A percentile compares a stretch with the other conserved stretches of the same genome.
phyloP scores from a whole-genome alignment of 30 jellyfish, hydroid and myxozoan genomes.

The Haliclystus octoradiatus region DNA sequence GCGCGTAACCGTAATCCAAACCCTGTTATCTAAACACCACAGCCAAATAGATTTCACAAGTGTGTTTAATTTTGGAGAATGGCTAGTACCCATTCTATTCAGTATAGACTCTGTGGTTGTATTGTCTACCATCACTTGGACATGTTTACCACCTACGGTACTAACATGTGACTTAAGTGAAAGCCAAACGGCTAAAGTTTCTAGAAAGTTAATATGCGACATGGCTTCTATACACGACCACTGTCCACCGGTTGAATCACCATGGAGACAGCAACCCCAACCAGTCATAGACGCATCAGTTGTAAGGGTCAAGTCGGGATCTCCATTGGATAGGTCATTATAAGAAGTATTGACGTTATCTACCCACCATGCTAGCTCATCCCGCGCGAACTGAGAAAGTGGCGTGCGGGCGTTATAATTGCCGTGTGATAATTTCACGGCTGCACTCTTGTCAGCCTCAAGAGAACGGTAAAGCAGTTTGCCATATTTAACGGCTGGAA shows the following conservation, averaged over 20 bases:
- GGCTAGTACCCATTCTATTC: slow-evolving; percentile 34
- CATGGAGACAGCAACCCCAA: slow-evolving; percentile 26
- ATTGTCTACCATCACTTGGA: slow-evolving; percentile 22
- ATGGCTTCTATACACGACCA: slow-evolving; percentile 23
- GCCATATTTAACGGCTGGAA: slow-evolving; percentile 30
- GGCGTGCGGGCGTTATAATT: slow-evolving; percentile 5
- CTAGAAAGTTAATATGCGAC: slow-evolving; percentile 22
- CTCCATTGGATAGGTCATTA: slow-evolving; percentile 2
- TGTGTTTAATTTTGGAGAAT: slow-evolving; percentile 1
- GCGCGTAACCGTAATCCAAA: slow-evolving; percentile 32
- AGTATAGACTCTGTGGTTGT: slow-evolving; percentile 37
- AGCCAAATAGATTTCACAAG: slow-evolving; percentile 9
- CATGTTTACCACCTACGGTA: slow-evolving; percentile 13
- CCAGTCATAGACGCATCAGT: slow-evolving; percentile 59
- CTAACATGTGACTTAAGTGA: neutral
- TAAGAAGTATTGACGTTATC: neutral
- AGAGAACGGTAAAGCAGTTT: slow-evolving; percentile 24
- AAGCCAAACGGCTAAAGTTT: slow-evolving; percentile 13
- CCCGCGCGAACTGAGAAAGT: neutral
- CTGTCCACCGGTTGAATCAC: slow-evolving; percentile 16
- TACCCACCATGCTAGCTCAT: slow-evolving; percentile 28
- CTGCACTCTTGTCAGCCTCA: slow-evolving; percentile 21
- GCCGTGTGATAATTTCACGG: slow-evolving; percentile 8
- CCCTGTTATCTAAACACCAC: slow-evolving; percentile 14
- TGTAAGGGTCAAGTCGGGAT: slow-evolving; percentile 4